Conservation (phyloP, 1,140 invertebrate genomes). For the Anastatus disparis region DNA sequence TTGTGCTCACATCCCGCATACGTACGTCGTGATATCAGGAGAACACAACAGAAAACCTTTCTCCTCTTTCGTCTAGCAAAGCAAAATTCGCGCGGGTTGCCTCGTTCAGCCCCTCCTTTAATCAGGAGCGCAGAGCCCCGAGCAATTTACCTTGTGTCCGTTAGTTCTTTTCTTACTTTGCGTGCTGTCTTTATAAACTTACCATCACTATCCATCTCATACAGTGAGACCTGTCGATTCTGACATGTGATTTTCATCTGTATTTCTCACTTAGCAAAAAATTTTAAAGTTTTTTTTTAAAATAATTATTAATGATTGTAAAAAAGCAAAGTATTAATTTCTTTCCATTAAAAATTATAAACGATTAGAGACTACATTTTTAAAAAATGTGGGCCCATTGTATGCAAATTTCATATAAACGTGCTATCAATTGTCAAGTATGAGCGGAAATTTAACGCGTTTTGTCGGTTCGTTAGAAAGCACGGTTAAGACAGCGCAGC, state of each 20-base stretch:
- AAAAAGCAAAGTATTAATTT: background rate
- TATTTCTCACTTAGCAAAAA: background rate
- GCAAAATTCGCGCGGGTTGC: conserved; percentile 65
- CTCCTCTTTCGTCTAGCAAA: conserved; percentile 56
- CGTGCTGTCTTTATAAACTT: background rate
- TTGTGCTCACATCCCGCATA: conserved; percentile 52
- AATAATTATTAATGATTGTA: no score
- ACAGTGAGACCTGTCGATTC: conserved; percentile 7
- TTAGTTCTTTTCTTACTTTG: background rate
- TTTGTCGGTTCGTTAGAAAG: background rate
- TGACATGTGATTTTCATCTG: background rate
- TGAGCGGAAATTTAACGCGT: conserved; percentile 12
- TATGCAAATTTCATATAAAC: conserved; percentile 25
- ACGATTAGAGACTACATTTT: no score
- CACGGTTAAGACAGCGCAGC: background rate
- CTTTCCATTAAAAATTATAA: background rate
- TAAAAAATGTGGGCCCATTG: no score
- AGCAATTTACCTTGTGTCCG: background rate
- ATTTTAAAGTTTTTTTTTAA: background rate
- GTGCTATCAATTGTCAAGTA: conserved; percentile 20
- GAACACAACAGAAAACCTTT: conserved; percentile 50
- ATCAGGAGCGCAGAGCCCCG: conserved; percentile 46
- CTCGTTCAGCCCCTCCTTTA: conserved; percentile 64
- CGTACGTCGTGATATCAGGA: conserved; percentile 50
- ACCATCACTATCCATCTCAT: background rate